Evolutionary conservation across 2,888 invertebrate species (phyloP), one percentile per base, ranked within the genome.

Genomic region (Hipparchia sbordonii): DNA sequence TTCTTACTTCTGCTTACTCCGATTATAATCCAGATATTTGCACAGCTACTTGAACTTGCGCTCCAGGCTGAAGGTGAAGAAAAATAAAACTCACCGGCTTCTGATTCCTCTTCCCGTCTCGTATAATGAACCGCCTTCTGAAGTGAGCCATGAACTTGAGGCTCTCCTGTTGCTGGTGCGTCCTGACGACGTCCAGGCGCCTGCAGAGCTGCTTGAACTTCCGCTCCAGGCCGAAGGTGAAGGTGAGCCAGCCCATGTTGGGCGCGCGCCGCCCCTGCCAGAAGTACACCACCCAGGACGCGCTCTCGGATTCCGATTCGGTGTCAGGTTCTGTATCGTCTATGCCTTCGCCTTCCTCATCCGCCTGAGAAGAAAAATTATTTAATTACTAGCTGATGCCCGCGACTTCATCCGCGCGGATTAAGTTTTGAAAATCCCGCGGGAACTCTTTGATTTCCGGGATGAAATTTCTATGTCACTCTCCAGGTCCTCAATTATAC

Each of bases 181-280:
- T 99, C 67, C 99, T 94, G 2, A 99, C 97, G 0, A 99, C 99
- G 90, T 99, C 99, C 0, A 93, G 83, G 0, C 88, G 79, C 68
- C 84, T 81, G 81, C 92, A 92, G 9, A 90, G 85, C 80, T 90
- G 89, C 71, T 93, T 93, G 86, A 93, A 93, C 85, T 93, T 93
- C 69, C 92, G 79, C 84, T 93, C 93, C 12, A 93, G 95, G 82
- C 98, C 98, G 92, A 99, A 99, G 0, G 99, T 99, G 91, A 99
- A 99, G 0, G 98, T 99, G 0, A 99, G 95, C 99, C 99, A 99
- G 73, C 99, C 99, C 99, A 99, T 99, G 91, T 99, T 99, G 76
- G 97, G 97, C 2, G 99, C 99, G 84, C 98, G 97, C 69, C 97
- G 95, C 0, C 99, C 99, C 92, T 99, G 99, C 99, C 99, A 99